A percentile compares a stretch with the other conserved stretches of the same genome.
These are phyloP conservation scores for Heterotilapia buettikoferi DNA, from an alignment of 2,113 vertebrate species.

Conservation along the genomic window DNA sequence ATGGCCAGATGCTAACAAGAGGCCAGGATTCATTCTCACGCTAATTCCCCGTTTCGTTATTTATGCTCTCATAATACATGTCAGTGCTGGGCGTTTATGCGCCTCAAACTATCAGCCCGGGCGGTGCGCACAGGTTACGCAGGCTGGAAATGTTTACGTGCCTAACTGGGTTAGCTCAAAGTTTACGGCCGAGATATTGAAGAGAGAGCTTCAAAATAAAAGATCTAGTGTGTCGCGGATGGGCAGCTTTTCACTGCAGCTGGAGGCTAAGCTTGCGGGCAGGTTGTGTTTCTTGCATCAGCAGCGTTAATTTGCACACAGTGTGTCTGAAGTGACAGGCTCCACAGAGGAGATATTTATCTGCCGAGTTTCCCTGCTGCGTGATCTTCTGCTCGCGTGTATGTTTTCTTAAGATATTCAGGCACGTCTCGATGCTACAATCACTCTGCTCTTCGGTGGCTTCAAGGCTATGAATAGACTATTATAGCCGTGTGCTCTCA, in stretches of 20 bases:
- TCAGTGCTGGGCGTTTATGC: background rate
- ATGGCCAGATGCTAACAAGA: no score
- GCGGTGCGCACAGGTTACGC: background rate
- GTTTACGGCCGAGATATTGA: background rate
- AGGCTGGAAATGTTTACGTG: slow-evolving; percentile 20
- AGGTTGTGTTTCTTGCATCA: slow-evolving; percentile 64
- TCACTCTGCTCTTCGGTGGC: background rate
- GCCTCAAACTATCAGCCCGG: background rate
- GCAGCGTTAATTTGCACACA: slow-evolving; percentile 41
- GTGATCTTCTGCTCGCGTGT: background rate
- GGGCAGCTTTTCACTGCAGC: slow-evolving; percentile 24
- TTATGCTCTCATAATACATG: background rate
- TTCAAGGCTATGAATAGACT: background rate
- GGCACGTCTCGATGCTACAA: background rate
- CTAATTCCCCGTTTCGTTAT: background rate
- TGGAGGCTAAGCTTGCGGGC: slow-evolving; percentile 31
- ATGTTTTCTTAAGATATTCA: background rate
- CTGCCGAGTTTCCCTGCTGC: background rate
- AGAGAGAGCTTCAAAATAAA: background rate
- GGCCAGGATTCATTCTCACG: background rate
- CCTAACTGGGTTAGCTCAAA: background rate
- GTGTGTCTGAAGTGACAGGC: background rate
- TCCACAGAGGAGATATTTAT: background rate
- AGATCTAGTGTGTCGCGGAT: background rate
- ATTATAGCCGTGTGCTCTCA: background rate